Percentiles rank a stretch among this genome's conserved stretches.
Conservation (phyloP, 2,113 vertebrate genomes). For the Narcine bancroftii region DNA sequence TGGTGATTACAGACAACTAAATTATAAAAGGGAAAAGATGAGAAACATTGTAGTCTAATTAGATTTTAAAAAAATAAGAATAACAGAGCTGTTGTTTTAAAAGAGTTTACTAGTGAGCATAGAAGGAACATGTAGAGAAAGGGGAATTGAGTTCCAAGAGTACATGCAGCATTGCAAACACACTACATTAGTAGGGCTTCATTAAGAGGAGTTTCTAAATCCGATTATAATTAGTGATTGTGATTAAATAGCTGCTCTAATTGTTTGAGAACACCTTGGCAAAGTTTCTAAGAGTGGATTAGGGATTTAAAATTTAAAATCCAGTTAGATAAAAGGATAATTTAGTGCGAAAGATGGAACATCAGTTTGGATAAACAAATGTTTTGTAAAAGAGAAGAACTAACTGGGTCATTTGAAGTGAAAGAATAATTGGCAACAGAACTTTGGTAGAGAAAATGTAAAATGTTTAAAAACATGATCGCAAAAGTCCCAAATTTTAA, state of each 20-base stretch:
- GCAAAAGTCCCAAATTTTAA: background rate
- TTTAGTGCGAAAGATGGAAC: background rate
- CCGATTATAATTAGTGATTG: background rate
- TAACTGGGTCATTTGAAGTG: background rate
- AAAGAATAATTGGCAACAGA: background rate
- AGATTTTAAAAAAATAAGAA: background rate
- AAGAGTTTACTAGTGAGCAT: background rate
- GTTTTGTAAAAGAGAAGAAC: background rate
- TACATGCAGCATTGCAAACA: background rate
- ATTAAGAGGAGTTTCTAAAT: background rate
- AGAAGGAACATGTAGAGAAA: background rate
- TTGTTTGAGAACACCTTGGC: background rate
- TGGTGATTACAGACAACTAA: background rate
- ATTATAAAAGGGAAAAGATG: background rate
- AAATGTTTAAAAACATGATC: background rate
- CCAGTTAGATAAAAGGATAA: background rate
- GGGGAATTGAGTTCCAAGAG: background rate
- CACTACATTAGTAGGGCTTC: background rate
- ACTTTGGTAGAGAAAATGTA: background rate
- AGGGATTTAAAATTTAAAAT: background rate
- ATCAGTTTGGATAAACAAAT: background rate
- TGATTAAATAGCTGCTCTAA: background rate
- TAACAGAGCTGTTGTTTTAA: background rate
- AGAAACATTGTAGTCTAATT: background rate
- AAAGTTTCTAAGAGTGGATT: background rate